Percentiles rank a stretch among this genome's conserved stretches.
These are phyloP conservation scores for Pagrus major DNA, from an alignment of 2,113 vertebrate genomes.

Conservation along the genomic window DNA sequence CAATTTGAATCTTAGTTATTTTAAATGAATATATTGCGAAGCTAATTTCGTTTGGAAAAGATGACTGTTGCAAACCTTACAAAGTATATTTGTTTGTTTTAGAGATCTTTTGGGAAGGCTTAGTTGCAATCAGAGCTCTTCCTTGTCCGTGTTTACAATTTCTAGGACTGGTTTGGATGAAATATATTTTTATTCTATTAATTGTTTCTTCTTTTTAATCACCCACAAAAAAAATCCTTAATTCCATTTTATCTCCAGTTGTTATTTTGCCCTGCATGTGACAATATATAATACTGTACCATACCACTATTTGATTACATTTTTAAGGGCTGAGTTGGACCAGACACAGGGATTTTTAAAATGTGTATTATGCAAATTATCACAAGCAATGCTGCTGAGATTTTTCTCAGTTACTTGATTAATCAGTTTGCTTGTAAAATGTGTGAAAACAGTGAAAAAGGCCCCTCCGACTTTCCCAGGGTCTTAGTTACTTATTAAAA, in stretches of 20 bases:
- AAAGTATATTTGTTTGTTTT: background rate
- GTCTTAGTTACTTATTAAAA: background rate
- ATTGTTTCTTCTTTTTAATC: background rate
- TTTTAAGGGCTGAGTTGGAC: background rate
- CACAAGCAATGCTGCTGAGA: no score
- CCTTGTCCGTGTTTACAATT: background rate
- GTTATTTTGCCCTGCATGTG: background rate
- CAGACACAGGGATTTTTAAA: background rate
- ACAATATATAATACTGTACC: background rate
- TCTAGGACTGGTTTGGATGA: background rate
- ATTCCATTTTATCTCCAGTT: background rate
- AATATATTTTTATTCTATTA: background rate
- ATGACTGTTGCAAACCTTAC: no score
- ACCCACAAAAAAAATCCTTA: background rate
- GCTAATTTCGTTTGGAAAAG: no score
- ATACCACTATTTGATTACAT: background rate
- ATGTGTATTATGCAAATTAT: background rate
- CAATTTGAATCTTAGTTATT: no score
- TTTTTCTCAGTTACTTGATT: background rate
- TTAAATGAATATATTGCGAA: no score
- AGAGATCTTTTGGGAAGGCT: constrained; percentile 1
- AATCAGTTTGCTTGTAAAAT: no score
- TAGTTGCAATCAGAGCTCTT: background rate
- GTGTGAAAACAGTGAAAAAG: background rate
- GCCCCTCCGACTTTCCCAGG: no score